Evolutionary conservation across 2,797 vertebrate species (phyloP), one percentile per base, ranked within the genome.

Genomic region (Sebastes itinus): DNA sequence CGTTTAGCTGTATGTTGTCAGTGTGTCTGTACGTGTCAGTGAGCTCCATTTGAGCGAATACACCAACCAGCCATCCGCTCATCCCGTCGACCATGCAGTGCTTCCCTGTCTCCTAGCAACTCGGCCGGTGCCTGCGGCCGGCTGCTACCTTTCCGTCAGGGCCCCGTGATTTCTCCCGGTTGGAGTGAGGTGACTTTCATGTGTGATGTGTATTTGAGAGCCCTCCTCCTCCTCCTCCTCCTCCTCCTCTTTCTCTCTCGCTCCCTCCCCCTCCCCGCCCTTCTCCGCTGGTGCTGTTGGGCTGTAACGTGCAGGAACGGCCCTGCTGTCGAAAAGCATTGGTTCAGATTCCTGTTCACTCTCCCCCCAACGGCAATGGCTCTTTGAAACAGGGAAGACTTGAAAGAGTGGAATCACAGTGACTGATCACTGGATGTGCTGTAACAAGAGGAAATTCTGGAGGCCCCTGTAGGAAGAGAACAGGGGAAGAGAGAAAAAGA

Each of bases 21-120:
- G 78, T 62, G 65, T 87, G 77, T 84, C 83, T 89, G 84, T 85
- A 72, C 30, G 64, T 94, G 89, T 91, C 88, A 89, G 70, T 61
- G 80, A 81, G 84, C 82, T 84, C 82, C 88, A 80, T 91, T 78
- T 89, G 83, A 91, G 88, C 28, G 69, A 78, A 80, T 28, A 77
- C 85, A 82, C 87, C 82, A 89, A 82, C 87, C 82, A 89, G 83
- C 69, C 88, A 79, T 82, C 87, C 78, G 67, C 63, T 87, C 85
- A 87, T 87, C 86, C 86, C 72, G 7, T 87, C 85, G 28, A 82
- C 83, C 80, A 20, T 82, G 82, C 90, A 81, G 32, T 52, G 86
- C 89, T 87, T 88, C 83, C 70, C 82, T 81, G 94, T 95, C 88
- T 94, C 93, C 92, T 94, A 95, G 94, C 93, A 95, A 95, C 94